A percentile compares a stretch with the other conserved stretches of the same genome.
Conservation (phyloP, 2,888 invertebrate genomes). For the Chirona hameri region DNA sequence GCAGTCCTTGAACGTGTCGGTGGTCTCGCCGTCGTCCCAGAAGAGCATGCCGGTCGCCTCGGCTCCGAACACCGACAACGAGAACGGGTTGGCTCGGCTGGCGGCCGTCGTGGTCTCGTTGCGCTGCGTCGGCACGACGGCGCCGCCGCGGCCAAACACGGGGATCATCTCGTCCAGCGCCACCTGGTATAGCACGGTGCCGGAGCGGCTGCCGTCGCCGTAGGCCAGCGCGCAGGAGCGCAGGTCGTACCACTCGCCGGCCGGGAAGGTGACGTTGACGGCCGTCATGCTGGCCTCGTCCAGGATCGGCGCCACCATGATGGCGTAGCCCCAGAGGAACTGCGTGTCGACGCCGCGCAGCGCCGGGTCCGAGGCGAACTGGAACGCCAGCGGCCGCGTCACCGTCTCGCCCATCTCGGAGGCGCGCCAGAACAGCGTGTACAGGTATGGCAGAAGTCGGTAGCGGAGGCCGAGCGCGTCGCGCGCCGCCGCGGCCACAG, state of each 20-base stretch:
- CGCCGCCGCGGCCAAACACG: slow-evolving; percentile 44
- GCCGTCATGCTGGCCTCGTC: too few species aligned
- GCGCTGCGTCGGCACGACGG: slow-evolving; percentile 44
- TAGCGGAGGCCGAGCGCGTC: slow-evolving; percentile 45
- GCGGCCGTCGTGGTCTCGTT: slow-evolving; percentile 41
- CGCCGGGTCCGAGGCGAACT: slow-evolving; percentile 43
- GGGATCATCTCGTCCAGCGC: slow-evolving; percentile 43
- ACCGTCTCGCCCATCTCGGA: slow-evolving; percentile 47
- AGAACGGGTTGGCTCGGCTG: slow-evolving; percentile 37
- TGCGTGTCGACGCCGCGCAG: slow-evolving; percentile 43
- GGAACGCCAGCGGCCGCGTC: slow-evolving; percentile 45
- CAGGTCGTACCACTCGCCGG: slow-evolving; percentile 43
- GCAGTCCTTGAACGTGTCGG: neutral
- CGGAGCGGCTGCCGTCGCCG: neutral
- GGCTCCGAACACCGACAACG: slow-evolving; percentile 35
- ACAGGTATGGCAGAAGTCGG: slow-evolving; percentile 51
- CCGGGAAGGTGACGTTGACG: slow-evolving; percentile 45
- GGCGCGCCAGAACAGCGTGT: slow-evolving; percentile 49
- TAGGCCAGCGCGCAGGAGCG: neutral
- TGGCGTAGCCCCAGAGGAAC: too few species aligned
- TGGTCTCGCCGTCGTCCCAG: slow-evolving; percentile 39
- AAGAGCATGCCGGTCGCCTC: slow-evolving; percentile 34
- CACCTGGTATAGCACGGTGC: slow-evolving; percentile 29
- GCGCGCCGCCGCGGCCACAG: slow-evolving; percentile 40
- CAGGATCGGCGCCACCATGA: too few species aligned